Percentiles rank a stretch among this genome's conserved stretches.
Conservation (phyloP, 37 sponge, comb jelly and placozoan species). For the Eunapius fragilis region DNA sequence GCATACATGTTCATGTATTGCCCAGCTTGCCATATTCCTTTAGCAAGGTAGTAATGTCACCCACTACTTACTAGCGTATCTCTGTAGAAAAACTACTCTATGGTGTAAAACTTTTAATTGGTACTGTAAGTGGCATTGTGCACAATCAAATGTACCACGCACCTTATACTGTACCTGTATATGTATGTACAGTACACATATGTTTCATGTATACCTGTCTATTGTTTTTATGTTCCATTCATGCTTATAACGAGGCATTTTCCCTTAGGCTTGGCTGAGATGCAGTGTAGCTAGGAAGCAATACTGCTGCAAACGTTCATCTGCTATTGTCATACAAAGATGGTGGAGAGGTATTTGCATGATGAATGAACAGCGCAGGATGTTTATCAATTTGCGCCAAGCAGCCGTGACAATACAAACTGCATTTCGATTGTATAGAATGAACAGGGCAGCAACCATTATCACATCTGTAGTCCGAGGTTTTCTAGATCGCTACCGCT, state of each 20-base stretch:
- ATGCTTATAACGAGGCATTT: neutral
- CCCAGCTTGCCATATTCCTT: too few species aligned
- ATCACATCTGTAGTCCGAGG: slow-evolving; percentile 56
- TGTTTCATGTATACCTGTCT: too few species aligned
- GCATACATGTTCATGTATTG: too few species aligned
- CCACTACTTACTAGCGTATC: too few species aligned
- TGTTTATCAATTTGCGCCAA: too few species aligned
- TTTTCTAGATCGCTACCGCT: neutral
- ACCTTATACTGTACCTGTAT: too few species aligned
- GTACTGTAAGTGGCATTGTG: too few species aligned
- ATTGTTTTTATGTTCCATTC: neutral
- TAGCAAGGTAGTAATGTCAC: too few species aligned
- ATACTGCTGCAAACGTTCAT: neutral
- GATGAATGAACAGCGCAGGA: neutral
- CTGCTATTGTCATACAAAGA: slow-evolving; percentile 11
- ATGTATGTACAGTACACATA: too few species aligned
- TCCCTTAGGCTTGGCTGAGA: slow-evolving; percentile 3
- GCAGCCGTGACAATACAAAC: neutral
- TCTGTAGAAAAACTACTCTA: too few species aligned
- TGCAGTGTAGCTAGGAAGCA: slow-evolving; percentile 9
- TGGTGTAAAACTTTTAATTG: too few species aligned
- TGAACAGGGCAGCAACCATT: slow-evolving; percentile 10
- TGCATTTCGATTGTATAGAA: neutral
- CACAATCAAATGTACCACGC: too few species aligned
- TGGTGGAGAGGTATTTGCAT: slow-evolving; percentile 1